Conservation (phyloP, 64 coral and sea anemone species). For the Montipora capricornis region DNA sequence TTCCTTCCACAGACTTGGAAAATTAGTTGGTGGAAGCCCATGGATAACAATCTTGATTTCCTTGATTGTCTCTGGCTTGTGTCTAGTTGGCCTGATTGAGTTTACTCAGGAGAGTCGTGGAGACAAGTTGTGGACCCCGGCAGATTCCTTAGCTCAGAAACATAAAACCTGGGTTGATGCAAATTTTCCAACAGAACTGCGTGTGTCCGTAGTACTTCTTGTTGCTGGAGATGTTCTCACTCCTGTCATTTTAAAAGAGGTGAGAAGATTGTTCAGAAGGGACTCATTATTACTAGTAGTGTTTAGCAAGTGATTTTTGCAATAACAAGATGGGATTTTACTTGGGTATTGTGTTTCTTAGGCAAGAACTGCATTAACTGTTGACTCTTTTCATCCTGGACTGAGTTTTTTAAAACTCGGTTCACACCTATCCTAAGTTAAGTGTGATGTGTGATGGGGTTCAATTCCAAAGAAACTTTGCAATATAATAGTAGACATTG, state of each 20-base stretch:
- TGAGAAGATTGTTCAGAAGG: not conserved
- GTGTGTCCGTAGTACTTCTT: conserved; percentile 43
- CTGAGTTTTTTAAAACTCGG: no score
- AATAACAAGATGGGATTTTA: no score
- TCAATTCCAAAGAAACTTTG: no score
- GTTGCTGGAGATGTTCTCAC: conserved; percentile 64
- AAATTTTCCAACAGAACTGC: conserved; percentile 64
- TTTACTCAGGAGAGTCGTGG: conserved; percentile 76
- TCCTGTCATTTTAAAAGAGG: conserved; percentile 62
- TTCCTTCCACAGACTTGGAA: conserved; percentile 65
- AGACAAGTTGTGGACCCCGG: conserved; percentile 80
- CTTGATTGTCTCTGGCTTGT: conserved; percentile 53
- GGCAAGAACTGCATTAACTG: no score
- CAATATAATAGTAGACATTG: no score
- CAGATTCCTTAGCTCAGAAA: conserved; percentile 58
- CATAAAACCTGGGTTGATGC: conserved; percentile 73
- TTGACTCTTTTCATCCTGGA: no score
- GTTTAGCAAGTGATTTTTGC: not conserved
- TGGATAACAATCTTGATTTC: conserved; percentile 81
- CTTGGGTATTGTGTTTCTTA: no score
- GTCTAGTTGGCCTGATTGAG: conserved; percentile 63
- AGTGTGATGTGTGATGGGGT: no score
- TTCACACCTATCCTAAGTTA: no score
- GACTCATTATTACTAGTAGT: not conserved
- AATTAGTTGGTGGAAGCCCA: conserved; percentile 71